A percentile compares a stretch with the other conserved stretches of the same genome.
Conservation (phyloP, 2,888 invertebrate genomes). For the Stomorhina lunata region DNA sequence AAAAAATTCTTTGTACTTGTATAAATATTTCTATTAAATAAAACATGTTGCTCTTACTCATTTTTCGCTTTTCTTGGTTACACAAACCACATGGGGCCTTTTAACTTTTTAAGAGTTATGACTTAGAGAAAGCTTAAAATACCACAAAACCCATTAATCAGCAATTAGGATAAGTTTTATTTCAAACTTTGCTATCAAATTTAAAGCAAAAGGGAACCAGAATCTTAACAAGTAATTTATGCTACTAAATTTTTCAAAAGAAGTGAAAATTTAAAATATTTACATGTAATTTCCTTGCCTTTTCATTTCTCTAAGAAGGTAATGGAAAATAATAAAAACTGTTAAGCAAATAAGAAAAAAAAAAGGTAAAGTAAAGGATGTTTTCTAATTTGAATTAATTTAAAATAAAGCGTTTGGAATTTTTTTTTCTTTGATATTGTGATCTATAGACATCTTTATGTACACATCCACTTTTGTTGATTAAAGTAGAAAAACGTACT, state of each 20-base stretch:
- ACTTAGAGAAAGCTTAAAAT: slow-evolving; percentile 12
- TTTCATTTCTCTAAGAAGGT: no score
- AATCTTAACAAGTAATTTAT: slow-evolving; percentile 10
- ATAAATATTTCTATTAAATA: background rate
- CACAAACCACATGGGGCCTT: slow-evolving; percentile 56
- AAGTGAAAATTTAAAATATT: background rate
- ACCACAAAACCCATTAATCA: slow-evolving; percentile 56
- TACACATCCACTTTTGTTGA: no score
- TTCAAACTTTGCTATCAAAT: background rate
- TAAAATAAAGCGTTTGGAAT: background rate
- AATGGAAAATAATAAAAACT: background rate
- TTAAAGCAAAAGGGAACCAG: no score
- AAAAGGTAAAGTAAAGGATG: background rate
- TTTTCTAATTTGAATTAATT: slow-evolving; percentile 10
- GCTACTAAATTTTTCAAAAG: background rate
- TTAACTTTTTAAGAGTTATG: slow-evolving; percentile 42
- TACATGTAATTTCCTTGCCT: background rate
- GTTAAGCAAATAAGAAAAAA: background rate
- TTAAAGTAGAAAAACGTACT: background rate
- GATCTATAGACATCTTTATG: no score
- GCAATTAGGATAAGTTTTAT: slow-evolving; percentile 41
- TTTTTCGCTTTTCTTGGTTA: slow-evolving; percentile 14
- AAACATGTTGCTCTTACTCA: background rate
- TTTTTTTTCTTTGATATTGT: background rate
- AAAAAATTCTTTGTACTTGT: background rate